Percentiles rank a stretch among this genome's conserved stretches.
These are phyloP conservation scores for Sterrhoptilus dennistouni DNA, from an alignment of 2,113 vertebrate species.

Conservation along the genomic window DNA sequence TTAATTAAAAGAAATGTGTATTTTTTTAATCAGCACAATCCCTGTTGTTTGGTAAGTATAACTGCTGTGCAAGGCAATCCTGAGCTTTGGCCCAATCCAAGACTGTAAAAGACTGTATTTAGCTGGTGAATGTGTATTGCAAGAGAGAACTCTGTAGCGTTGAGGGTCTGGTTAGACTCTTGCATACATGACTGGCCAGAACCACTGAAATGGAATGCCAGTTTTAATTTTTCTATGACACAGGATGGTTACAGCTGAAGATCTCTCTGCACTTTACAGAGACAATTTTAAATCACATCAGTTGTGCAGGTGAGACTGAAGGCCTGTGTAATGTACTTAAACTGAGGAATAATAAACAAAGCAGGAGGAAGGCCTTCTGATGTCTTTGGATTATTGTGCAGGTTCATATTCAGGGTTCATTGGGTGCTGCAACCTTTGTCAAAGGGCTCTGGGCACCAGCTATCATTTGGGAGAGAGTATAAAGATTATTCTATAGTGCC, in stretches of 20 bases:
- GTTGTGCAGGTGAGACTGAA: background rate
- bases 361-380: background rate
- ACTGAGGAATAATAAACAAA: background rate
- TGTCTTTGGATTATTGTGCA: background rate
- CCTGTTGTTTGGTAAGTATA: slow-evolving; percentile 24
- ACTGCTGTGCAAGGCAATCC: background rate
- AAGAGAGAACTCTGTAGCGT: background rate
- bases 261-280: background rate
- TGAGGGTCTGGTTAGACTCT: background rate
- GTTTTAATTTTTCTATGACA: background rate
- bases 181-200: background rate
- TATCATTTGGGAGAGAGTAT: background rate
- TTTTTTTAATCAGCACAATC: background rate
- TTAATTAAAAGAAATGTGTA: background rate
- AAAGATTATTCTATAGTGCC: background rate
- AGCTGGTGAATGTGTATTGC: background rate
- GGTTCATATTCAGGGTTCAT: background rate
- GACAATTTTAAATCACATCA: background rate
- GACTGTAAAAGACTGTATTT: background rate
- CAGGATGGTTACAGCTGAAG: background rate
- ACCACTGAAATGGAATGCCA: background rate
- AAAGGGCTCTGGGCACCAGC: background rate
- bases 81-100: background rate
- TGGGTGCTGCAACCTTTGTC: background rate
- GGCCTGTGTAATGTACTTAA: background rate